A percentile compares a stretch with the other conserved stretches of the same genome.
Conservation (phyloP, 2,888 invertebrate genomes). For the Rhagonycha lutea region DNA sequence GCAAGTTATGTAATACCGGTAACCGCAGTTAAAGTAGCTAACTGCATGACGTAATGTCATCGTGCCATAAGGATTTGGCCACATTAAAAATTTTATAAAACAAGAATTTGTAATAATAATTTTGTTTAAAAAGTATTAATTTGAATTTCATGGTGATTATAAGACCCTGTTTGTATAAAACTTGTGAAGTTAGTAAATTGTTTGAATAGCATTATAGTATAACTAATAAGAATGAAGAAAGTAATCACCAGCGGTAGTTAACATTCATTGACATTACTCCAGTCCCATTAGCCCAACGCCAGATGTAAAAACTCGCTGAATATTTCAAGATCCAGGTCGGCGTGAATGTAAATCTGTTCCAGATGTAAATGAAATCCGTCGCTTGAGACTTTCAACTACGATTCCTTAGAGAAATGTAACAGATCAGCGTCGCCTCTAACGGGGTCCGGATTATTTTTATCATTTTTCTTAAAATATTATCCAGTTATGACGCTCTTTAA, state of each 20-base stretch:
- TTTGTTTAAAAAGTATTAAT: background rate
- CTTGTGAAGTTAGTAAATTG: background rate
- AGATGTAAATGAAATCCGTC: conserved; percentile 53
- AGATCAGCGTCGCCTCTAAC: conserved; percentile 49
- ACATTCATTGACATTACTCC: conserved; percentile 50
- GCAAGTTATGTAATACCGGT: background rate
- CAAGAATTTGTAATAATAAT: background rate
- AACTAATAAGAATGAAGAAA: conserved; percentile 30
- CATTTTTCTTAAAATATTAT: conserved; percentile 40
- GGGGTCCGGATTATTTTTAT: conserved; percentile 39
- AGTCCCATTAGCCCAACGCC: conserved; percentile 50
- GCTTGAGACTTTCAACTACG: conserved; percentile 49
- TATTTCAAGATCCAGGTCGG: conserved; percentile 50
- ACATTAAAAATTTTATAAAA: background rate
- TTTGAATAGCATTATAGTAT: conserved; percentile 18
- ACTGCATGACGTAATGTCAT: background rate
- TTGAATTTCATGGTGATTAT: background rate
- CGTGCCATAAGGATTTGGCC: background rate
- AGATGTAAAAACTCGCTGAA: conserved; percentile 51
- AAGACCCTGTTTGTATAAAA: background rate
- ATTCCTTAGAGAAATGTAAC: conserved; percentile 49
- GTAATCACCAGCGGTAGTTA: conserved; percentile 45
- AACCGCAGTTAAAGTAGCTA: background rate
- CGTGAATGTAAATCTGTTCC: conserved; percentile 53
- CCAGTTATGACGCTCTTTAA: conserved; percentile 38